These are phyloP conservation scores for Fringilla coelebs DNA, from an alignment of 2,797 vertebrate genomes.

Conservation along the genomic window DNA sequence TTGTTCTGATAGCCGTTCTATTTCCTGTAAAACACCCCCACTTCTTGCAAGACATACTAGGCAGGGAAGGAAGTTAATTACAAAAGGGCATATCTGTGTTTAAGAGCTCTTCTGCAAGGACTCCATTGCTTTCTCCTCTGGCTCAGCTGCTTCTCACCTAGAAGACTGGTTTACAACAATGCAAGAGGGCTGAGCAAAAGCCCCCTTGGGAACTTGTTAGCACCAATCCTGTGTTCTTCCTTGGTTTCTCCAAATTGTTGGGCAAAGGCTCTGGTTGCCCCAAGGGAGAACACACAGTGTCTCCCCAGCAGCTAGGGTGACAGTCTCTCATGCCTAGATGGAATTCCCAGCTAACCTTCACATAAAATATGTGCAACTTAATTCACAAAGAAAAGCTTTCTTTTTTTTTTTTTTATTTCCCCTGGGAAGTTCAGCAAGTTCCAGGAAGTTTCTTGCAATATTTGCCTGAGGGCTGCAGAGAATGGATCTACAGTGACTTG, in stretches of 20 bases:
- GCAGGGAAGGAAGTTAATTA: not conserved
- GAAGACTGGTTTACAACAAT: not conserved
- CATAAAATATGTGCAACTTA: not conserved
- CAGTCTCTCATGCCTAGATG: not conserved
- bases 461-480: not conserved
- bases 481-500: not conserved
- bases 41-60: not conserved
- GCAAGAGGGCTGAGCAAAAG: not conserved
- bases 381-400: not conserved
- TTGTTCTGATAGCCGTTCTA: not conserved
- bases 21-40: not conserved
- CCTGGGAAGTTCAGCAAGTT: not conserved
- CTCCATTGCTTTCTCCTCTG: rapidly evolving
- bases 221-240: not conserved
- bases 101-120: not conserved
- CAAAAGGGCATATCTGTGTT: not conserved
- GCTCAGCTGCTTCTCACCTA: not conserved
- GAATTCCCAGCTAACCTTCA: not conserved
- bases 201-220: not conserved
- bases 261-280: not conserved
- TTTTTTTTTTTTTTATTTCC: not conserved
- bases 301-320: not conserved
- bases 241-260: not conserved
- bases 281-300: not conserved
- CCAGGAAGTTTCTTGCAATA: not conserved